Evolutionary conservation across 2,797 vertebrate genomes (phyloP).

Genomic region (Mallotus villosus): DNA sequence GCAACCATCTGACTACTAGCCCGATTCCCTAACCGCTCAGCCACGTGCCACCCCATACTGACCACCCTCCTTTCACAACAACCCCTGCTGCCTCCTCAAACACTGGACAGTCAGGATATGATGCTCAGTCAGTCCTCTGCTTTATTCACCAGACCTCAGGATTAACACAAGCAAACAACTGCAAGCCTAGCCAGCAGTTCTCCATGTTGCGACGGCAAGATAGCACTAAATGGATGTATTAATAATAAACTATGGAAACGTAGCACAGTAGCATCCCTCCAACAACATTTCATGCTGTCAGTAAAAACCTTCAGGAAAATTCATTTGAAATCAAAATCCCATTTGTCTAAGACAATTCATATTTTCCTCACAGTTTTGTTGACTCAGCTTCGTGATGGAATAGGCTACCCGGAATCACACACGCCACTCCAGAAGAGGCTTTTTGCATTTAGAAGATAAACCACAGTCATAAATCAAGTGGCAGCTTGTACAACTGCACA

Average conservation of each 20-base stretch:
- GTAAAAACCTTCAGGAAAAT: constrained; percentile 23
- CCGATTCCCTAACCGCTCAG: too few relatives aligned
- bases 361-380: constrained; percentile 23
- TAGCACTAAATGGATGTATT: constrained; percentile 11
- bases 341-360: constrained; percentile 25
- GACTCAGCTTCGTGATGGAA: constrained; percentile 29
- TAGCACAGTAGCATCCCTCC: not conserved
- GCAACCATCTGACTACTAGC: too few relatives aligned
- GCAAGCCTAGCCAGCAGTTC: not conserved
- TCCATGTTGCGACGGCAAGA: not conserved
- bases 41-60: too few relatives aligned
- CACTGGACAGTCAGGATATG: not conserved
- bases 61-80: not conserved
- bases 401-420: constrained; percentile 21
- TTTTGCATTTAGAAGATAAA: constrained; percentile 66
- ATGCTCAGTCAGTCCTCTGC: not conserved
- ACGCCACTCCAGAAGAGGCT: constrained; percentile 29
- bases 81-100: not conserved
- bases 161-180: constrained; percentile 5
- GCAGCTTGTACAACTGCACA: constrained; percentile 38
- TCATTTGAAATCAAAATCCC: constrained; percentile 24
- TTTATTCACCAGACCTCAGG: constrained; percentile 5
- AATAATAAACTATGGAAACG: constrained; percentile 6
- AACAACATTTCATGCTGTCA: constrained; percentile 1
- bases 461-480: constrained; percentile 63